Percentiles rank a stretch among this genome's conserved stretches.
Conservation (phyloP, 2,888 invertebrate genomes). For the Mellilla xanthometata region DNA sequence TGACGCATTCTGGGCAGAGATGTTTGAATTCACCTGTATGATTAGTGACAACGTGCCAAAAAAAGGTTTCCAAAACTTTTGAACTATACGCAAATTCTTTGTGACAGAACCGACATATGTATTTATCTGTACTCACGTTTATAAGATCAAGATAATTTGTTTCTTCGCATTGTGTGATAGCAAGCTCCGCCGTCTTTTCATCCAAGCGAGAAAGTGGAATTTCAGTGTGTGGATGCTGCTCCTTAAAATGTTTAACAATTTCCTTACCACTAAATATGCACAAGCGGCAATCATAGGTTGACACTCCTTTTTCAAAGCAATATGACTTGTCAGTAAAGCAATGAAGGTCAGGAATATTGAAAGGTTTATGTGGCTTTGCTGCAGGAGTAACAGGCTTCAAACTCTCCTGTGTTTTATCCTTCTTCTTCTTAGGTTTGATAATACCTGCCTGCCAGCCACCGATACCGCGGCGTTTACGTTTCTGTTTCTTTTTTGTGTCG, state of each 20-base stretch:
- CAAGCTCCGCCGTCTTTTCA: conserved; percentile 72
- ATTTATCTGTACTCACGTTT: conserved; percentile 58
- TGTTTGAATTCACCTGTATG: conserved; percentile 92
- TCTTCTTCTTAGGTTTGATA: conserved; percentile 62
- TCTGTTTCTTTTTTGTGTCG: conserved; percentile 57
- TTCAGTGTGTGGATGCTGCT: conserved; percentile 85
- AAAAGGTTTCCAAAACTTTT: conserved; percentile 75
- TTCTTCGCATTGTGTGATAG: conserved; percentile 78
- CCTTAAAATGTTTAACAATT: conserved; percentile 86
- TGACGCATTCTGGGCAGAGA: conserved; percentile 83
- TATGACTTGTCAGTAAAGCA: conserved; percentile 70
- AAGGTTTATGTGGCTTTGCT: conserved; percentile 21
- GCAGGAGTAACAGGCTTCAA: conserved; percentile 17
- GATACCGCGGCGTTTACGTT: conserved; percentile 46
- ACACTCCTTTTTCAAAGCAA: conserved; percentile 60
- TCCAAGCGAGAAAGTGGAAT: conserved; percentile 84
- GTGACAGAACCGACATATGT: conserved; percentile 68
- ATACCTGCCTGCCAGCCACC: conserved; percentile 64
- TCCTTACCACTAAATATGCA: conserved; percentile 83
- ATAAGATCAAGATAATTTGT: conserved; percentile 58
- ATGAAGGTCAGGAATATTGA: conserved; percentile 45
- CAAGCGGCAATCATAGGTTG: conserved; percentile 80
- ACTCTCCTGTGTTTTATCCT: conserved; percentile 34
- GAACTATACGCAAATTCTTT: conserved; percentile 56
- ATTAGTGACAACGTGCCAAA: conserved; percentile 86